Base-by-base conservation (phyloP, 2,888 invertebrate species). In the Hydropsyche betteni region DNA sequence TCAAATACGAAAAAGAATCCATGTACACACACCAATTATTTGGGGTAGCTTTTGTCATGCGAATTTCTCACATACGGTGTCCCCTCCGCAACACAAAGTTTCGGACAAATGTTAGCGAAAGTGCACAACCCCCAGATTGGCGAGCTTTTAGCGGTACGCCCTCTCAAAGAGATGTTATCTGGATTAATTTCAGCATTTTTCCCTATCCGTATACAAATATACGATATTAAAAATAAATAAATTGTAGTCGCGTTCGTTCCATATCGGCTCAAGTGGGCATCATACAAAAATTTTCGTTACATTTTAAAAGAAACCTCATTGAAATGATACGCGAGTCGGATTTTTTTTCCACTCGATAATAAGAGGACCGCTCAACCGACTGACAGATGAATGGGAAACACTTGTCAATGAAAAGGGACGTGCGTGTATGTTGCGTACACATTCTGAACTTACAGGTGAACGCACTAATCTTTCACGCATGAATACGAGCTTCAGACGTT, bases 151-250 rank as follows among this genome's bases (percentile, higher is more conserved):
- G 74, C 74, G 68, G 53, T 52, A 34, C 51, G 53, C 58, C 36
- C 68, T 68, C 68, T 74, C 74, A 74, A 74, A 74, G 74, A 74
- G 74, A 74, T 74, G 68, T 74, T 74, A 74, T 74, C 74, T 68
- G 74, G 64, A 68, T 68, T 68, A 74, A 68, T 74, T 72, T 72
- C 72, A 58, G 58, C 44, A 44, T 44, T 44, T 72, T 72, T 72
- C 3, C 8, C 14, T n/a, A n/a, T 16, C 14, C 16, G 14, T 58
- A 58, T 58, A 58, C 7, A 58, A 58, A n/a, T 58, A 10, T 58
- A 24, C 14, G 14, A 58, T 16, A 58, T 58, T 58, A 16, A 58
- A 58, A 52, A 12, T 52, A 52, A 52, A 52, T 52, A 52, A 12
- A 2, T n/a, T 12, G n/a, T 12, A 52, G 1, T 52, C 52, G 52